Evolutionary conservation across 2,888 invertebrate species (phyloP), one percentile per base, ranked within the genome.

Genomic region (Camponotus fellah): DNA sequence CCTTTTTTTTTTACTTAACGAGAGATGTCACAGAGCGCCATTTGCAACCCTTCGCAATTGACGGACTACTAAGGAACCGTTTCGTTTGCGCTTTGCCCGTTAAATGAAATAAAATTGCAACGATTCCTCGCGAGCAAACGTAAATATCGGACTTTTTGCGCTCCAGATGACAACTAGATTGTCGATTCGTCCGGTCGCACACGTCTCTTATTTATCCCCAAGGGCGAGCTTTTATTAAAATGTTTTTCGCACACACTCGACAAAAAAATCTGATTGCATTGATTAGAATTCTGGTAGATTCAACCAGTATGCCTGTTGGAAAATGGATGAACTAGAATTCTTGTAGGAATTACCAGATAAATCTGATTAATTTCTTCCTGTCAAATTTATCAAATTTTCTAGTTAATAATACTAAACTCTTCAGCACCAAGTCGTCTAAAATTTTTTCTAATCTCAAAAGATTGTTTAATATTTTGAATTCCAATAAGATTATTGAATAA

Each of bases 161-260:
- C 79, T 80, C 72, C 79, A 69, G 69, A 58, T 79, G 43, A 21
- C 60, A 80, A 80, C 72, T 72, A 80, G 72, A 26, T 72, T 72
- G 60, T 14, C n/a, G 53, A 43, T 79, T 79, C 34, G 60, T 71
- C 12, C 71, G 34, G 37, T 46, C 72, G 58, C 43, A 43, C 34
- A 46, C 12, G 21, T 79, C 17, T 72, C 46, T 60, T 60, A 71
- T 62, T 34, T 60, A n/a, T 37, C 10, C 26, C 26, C 60, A 2
- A 49, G 37, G 34, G 26, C 8, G 46, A 71, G n/a, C 12, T 79
- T 71, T 79, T 69, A 37, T 79, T 49, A 14, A 1, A 6, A 49
- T 10, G 14, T 17, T 26, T 12, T 49, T 32, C 14, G 8, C 53
- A 34, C 12, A 26, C 26, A 26, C 26, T 26, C n/a, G 26, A 26